Percentiles rank a stretch among this genome's conserved stretches.
phyloP scores from a whole-genome alignment of 1,140 invertebrate genomes.

The Habropoda laboriosa region DNA sequence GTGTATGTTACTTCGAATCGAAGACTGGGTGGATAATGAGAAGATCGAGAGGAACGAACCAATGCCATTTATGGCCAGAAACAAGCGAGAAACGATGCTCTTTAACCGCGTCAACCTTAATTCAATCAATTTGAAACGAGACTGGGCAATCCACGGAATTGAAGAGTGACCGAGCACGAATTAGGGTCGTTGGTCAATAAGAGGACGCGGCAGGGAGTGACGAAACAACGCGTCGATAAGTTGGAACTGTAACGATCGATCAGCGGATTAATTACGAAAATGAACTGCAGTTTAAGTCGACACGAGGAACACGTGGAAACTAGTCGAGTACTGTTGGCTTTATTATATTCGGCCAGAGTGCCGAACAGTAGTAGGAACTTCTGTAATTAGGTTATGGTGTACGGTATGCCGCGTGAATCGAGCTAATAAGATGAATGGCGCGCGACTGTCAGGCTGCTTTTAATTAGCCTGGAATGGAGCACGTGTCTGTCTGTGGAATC shows the following conservation, averaged over 20 bases:
- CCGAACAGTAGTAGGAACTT: conserved; percentile 30
- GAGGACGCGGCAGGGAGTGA: conserved; percentile 9
- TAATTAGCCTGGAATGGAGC: conserved; percentile 34
- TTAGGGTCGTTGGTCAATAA: conserved; percentile 44
- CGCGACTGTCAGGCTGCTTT: conserved; percentile 44
- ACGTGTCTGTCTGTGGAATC: conserved; percentile 12
- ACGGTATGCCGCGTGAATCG: conserved; percentile 27
- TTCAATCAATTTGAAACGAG: conserved; percentile 53
- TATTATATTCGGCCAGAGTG: conserved; percentile 23
- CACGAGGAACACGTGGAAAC: neutral
- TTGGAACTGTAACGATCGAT: no score
- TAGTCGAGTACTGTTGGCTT: conserved; percentile 1
- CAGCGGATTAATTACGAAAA: conserved; percentile 27
- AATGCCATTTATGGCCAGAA: conserved; percentile 36
- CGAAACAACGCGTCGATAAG: neutral
- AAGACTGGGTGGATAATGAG: no score
- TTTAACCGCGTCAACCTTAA: conserved; percentile 61
- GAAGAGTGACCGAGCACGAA: conserved; percentile 48
- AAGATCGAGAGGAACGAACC: neutral
- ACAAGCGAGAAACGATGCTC: conserved; percentile 43
- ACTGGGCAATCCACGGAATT: conserved; percentile 30
- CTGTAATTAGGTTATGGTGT: conserved; percentile 36
- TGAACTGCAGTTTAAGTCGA: neutral
- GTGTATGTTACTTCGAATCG: no score
- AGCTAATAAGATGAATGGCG: conserved; percentile 60